Base-by-base conservation (phyloP, 1,140 invertebrate genomes). In the Drosophila grimshawi region DNA sequence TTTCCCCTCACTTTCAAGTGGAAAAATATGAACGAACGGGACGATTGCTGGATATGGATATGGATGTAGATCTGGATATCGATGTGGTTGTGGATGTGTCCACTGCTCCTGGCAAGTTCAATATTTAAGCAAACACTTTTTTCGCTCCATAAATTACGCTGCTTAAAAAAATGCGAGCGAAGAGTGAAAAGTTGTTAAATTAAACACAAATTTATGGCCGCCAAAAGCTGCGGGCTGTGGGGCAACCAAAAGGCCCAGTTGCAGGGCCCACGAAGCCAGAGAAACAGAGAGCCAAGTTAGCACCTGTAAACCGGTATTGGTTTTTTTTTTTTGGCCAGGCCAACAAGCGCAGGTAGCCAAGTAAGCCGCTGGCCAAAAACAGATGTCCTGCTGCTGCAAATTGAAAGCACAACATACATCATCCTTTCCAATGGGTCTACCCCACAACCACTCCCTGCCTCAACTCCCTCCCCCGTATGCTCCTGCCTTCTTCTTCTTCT, bases 321-420 rank as follows among this genome's bases (percentile, higher is more conserved):
- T 30, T 37, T n/a, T 11, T 10, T 3, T 5, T 51, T 32, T 19
- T 8, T 43, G 19, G 37, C n/a, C 55, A 55, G 55, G n/a, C 7
- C 8, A 29, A 57, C 19, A 19, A 19, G 19, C 19, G 65, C 71
- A 69, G 65, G 65, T 74, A 62, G 71, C 49, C 35, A 43, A 41
- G 39, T 43, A 8, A 10, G 70, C 53, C 46, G 32, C 19, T 64
- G 65, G 60, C 61, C 56, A 68, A 78, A 81, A 90, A 90, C 86
- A 90, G 86, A 90, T 90, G 86, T 90, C 86, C 86, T 90, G 86
- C 86, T 90, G 86, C 86, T 90, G 88, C 86, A 90, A 90, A 90
- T 91, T 90, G 86, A 90, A 90, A 83, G 86, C 88, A 67, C 86
- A 88, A 90, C 86, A 90, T 90, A 88, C 88, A 90, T 90, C 86